These are phyloP conservation scores for Heliconius sara DNA, from an alignment of 2,888 invertebrate genomes.

Conservation along the genomic window DNA sequence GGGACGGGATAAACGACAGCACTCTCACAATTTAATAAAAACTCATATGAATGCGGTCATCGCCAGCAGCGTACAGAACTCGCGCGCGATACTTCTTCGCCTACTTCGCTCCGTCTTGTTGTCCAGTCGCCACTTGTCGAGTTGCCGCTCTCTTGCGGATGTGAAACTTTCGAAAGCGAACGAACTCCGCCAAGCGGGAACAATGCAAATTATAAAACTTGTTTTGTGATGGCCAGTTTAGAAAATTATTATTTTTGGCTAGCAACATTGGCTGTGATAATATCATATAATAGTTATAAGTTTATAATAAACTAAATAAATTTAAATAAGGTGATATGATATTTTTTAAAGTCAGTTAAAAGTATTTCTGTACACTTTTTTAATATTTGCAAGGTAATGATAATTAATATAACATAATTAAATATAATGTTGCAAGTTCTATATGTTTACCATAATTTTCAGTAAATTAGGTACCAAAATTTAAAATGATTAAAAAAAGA, in stretches of 20 bases:
- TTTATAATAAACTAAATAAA: neutral
- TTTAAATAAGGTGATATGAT: neutral
- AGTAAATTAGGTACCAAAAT: neutral
- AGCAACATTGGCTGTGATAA: neutral
- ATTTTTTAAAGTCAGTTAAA: neutral
- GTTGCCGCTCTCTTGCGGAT: slow-evolving; percentile 82
- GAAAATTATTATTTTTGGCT: slow-evolving; percentile 42
- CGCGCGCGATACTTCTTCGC: slow-evolving; percentile 81
- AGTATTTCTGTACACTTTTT: neutral
- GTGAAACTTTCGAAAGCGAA: slow-evolving; percentile 84
- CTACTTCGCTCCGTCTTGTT: slow-evolving; percentile 73
- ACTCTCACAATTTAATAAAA: slow-evolving; percentile 79
- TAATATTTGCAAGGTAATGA: neutral
- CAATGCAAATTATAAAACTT: slow-evolving; percentile 79
- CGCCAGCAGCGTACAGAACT: slow-evolving; percentile 81
- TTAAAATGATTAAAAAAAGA: neutral
- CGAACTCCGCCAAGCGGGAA: slow-evolving; percentile 79
- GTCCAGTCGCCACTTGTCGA: slow-evolving; percentile 56
- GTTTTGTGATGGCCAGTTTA: slow-evolving; percentile 65
- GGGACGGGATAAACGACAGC: slow-evolving; percentile 79
- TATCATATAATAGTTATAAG: neutral
- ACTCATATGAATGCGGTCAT: slow-evolving; percentile 83
- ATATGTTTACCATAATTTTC: neutral
- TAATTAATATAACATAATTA: neutral
- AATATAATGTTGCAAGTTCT: neutral